A percentile compares a stretch with the other conserved stretches of the same genome.
Evolutionary conservation across 2,888 invertebrate genomes (phyloP).

Genomic region (Caenorhabditis sp.): DNA sequence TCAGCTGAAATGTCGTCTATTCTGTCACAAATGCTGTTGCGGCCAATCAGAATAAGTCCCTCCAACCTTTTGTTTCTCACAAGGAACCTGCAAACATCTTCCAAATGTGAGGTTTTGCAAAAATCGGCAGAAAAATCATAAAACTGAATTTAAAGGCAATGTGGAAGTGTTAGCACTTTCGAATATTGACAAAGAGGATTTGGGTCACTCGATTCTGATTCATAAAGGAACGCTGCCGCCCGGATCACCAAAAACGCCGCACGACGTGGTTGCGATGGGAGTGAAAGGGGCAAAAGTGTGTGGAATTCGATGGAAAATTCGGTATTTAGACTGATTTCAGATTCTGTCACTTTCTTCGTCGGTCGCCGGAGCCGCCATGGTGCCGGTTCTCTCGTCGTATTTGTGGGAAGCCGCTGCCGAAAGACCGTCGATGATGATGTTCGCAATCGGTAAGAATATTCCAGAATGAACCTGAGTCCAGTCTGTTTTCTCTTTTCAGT

Average conservation of each 20-base stretch:
- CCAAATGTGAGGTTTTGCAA: conserved; percentile 5
- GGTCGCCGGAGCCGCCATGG: conserved; percentile 73
- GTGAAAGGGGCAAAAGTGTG: conserved; percentile 74
- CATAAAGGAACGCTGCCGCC: conserved; percentile 66
- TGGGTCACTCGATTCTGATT: conserved; percentile 75
- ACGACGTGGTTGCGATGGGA: conserved; percentile 67
- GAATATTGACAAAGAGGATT: conserved; percentile 66
- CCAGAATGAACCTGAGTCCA: not conserved
- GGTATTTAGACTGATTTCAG: conserved; percentile 41
- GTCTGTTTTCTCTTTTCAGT: conserved; percentile 56
- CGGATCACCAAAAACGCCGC: conserved; percentile 65
- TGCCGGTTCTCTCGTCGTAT: conserved; percentile 73
- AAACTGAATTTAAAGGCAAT: conserved; percentile 1
- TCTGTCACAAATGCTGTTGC: conserved; percentile 1
- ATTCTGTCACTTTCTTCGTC: conserved; percentile 74
- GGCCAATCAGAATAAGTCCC: conserved; percentile 1
- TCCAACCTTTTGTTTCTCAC: not conserved
- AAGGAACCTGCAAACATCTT: conserved; percentile 8
- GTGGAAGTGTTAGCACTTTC: conserved; percentile 64
- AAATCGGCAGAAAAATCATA: not conserved
- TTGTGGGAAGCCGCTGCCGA: conserved; percentile 74
- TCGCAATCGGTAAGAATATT: conserved; percentile 55
- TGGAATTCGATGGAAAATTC: not conserved
- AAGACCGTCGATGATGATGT: conserved; percentile 69
- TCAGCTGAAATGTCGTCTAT: conserved; percentile 17